These are phyloP conservation scores for Rotaria macrura DNA, from an alignment of 2,888 invertebrate species.

Conservation along the genomic window DNA sequence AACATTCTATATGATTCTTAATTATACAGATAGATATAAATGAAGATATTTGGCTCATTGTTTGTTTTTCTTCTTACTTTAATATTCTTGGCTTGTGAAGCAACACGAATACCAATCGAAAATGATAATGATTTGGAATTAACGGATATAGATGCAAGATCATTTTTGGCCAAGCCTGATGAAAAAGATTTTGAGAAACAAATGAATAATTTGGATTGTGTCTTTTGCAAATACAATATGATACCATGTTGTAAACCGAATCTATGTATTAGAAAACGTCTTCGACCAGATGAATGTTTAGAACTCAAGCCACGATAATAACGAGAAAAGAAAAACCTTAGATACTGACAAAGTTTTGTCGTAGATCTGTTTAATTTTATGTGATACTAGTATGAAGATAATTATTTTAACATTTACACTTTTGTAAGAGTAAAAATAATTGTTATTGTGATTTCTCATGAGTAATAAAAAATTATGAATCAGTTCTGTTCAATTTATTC, in stretches of 20 bases:
- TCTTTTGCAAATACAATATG: not conserved
- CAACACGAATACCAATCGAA: not conserved
- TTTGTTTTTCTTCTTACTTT: not conserved
- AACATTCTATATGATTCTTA: not conserved
- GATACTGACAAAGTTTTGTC: not conserved
- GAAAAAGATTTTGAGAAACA: not conserved
- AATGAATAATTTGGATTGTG: not conserved
- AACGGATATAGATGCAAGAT: not conserved
- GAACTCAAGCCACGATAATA: not conserved
- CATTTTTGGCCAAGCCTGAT: not conserved
- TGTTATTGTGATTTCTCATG: too few relatives aligned
- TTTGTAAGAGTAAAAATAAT: too few relatives aligned
- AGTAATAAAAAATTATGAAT: too few relatives aligned
- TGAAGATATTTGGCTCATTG: not conserved
- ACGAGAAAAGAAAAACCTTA: not conserved
- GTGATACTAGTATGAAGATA: too few relatives aligned
- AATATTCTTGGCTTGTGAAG: not conserved
- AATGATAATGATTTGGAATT: not conserved
- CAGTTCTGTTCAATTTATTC: too few relatives aligned
- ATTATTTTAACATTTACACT: too few relatives aligned
- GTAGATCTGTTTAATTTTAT: not conserved
- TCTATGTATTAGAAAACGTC: not conserved
- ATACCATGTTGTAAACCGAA: not conserved
- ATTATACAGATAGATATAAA: not conserved
- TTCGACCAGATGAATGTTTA: not conserved